Percentiles rank a stretch among this genome's conserved stretches.
These are phyloP conservation scores for Orthonyx spaldingii DNA, from an alignment of 2,113 vertebrate species.

Conservation along the genomic window DNA sequence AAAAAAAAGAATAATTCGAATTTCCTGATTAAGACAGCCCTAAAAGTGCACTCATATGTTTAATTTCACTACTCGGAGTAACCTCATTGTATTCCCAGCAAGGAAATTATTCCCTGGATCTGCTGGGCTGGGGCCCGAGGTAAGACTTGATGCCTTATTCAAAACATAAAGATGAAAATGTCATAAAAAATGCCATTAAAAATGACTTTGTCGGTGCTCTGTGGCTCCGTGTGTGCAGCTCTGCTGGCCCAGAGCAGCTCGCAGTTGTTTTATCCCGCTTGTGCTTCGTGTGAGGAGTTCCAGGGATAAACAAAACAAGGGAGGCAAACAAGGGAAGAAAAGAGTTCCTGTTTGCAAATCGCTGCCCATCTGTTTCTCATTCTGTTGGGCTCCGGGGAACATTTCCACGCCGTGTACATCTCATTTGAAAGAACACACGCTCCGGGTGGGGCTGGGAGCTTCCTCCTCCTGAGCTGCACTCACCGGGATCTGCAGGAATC, in stretches of 20 bases:
- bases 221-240: not conserved
- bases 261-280: not conserved
- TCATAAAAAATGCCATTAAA: too few species aligned
- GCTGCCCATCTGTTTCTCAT: constrained; percentile 63
- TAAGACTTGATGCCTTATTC: not conserved
- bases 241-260: not conserved
- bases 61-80: not conserved
- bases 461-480: not conserved
- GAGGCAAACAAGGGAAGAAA: not conserved
- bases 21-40: not conserved
- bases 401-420: not conserved
- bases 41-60: not conserved
- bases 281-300: constrained; percentile 23
- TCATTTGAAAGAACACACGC: not conserved
- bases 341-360: constrained; percentile 50
- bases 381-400: not conserved
- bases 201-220: not conserved
- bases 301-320: constrained; percentile 55
- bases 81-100: not conserved
- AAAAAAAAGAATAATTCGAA: not conserved
- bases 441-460: not conserved
- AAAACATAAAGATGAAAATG: too few species aligned
- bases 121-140: not conserved
- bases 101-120: not conserved
- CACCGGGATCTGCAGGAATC: not conserved